Percentiles rank a stretch among this genome's conserved stretches.
Conservation (phyloP, 2,797 vertebrate species). For the Takifugu ocellatus region DNA sequence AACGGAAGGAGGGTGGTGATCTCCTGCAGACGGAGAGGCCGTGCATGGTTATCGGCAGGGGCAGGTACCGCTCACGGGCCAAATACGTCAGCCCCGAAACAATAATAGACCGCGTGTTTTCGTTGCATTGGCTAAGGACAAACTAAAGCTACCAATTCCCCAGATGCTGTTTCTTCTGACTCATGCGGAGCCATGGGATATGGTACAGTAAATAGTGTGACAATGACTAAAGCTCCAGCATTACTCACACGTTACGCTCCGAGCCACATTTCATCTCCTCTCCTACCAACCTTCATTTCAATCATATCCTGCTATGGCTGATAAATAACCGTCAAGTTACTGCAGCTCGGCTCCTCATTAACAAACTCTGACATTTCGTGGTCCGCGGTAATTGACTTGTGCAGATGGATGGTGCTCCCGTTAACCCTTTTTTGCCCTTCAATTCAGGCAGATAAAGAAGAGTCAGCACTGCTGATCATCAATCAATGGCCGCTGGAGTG, state of each 20-base stretch:
- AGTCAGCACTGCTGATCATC: not conserved
- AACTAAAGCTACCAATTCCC: conserved; percentile 52
- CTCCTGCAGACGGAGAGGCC: conserved; percentile 75
- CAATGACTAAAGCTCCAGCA: conserved; percentile 69
- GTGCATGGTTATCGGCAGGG: conserved; percentile 1
- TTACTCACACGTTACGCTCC: conserved; percentile 66
- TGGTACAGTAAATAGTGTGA: conserved; percentile 70
- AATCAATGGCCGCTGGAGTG: conserved; percentile 22
- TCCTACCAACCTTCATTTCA: conserved; percentile 41
- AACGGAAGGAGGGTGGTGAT: conserved; percentile 86
- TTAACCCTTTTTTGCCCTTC: conserved; percentile 25
- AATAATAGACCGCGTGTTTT: conserved; percentile 19
- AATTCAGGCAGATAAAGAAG: not conserved
- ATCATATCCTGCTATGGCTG: conserved; percentile 43
- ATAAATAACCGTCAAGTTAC: conserved; percentile 16
- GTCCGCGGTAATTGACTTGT: conserved; percentile 26
- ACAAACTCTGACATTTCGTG: conserved; percentile 32
- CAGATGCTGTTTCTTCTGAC: conserved; percentile 61
- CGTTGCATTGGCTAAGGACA: conserved; percentile 33
- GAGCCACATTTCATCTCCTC: conserved; percentile 60
- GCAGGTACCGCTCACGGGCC: not conserved
- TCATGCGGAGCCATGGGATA: conserved; percentile 60
- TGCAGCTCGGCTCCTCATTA: conserved; percentile 34
- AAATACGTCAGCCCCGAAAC: conserved; percentile 11
- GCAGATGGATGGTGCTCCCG: conserved; percentile 2